These are phyloP conservation scores for Spodoptera exigua DNA, from an alignment of 2,888 invertebrate genomes.

Conservation along the genomic window DNA sequence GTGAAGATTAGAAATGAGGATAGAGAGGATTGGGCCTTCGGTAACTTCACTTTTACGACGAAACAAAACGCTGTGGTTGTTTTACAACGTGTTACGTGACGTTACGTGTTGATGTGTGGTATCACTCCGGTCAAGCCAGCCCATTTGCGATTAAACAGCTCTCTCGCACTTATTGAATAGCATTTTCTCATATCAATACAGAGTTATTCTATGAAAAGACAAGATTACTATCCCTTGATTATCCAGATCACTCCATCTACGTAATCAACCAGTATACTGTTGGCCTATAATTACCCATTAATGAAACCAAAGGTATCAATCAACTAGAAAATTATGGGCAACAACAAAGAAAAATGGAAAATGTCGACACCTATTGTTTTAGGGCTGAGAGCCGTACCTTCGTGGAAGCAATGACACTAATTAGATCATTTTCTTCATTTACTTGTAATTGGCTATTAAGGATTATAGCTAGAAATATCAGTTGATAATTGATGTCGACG, in stretches of 20 bases:
- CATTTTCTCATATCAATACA: too few relatives aligned
- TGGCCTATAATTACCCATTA: conserved; percentile 25
- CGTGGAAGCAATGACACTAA: conserved; percentile 40
- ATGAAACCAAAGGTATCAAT: conserved; percentile 34
- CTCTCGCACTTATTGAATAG: too few relatives aligned
- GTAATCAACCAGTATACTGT: conserved; percentile 24
- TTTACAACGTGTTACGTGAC: too few relatives aligned
- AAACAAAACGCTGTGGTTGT: too few relatives aligned
- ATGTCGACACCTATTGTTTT: conserved; percentile 58
- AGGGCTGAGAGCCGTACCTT: conserved; percentile 29
- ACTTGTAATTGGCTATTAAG: conserved; percentile 29
- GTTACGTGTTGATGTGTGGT: too few relatives aligned
- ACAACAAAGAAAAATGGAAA: conserved; percentile 28
- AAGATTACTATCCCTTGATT: too few relatives aligned
- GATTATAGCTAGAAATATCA: conserved; percentile 31
- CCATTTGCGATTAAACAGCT: too few relatives aligned
- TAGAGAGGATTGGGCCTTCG: too few relatives aligned
- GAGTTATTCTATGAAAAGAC: too few relatives aligned
- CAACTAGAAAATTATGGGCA: conserved; percentile 19
- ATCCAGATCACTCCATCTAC: not conserved
- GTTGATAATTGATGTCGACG: conserved; percentile 31
- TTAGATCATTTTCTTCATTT: conserved; percentile 46
- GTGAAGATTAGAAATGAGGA: too few relatives aligned
- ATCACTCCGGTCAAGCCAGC: too few relatives aligned
- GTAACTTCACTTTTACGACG: too few relatives aligned